Evolutionary conservation across 2,113 vertebrate genomes (phyloP).

Genomic region (Ciconia stormi): DNA sequence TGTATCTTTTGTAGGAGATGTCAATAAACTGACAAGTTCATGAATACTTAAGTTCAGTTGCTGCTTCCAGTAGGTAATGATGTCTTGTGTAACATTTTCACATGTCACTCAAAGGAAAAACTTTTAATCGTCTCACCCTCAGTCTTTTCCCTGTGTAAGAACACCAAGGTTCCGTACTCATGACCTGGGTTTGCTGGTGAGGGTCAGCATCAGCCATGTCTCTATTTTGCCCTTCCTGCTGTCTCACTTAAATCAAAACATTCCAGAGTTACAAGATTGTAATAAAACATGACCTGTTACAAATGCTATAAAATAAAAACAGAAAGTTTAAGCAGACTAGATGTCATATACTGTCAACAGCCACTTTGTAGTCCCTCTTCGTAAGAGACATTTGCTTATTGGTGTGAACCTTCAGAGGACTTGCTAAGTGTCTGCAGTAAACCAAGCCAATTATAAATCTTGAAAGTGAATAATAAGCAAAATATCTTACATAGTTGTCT

Average conservation of each 20-base stretch:
- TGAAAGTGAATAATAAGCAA: not conserved
- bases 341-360: not conserved
- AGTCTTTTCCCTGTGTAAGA: not conserved
- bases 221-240: not conserved
- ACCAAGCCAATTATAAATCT: not conserved
- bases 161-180: accelerated
- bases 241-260: not conserved
- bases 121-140: accelerated
- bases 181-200: not conserved
- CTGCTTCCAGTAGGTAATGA: not conserved
- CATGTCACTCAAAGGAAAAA: not conserved
- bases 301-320: not conserved
- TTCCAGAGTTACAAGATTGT: not conserved
- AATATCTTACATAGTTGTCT: not conserved
- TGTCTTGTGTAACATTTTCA: not conserved
- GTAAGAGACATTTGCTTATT: not conserved
- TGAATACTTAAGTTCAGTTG: not conserved
- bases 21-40: not conserved
- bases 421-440: not conserved
- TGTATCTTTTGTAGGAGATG: not conserved
- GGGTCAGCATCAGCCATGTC: no score
- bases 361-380: no score
- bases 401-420: not conserved
- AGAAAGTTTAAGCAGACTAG: not conserved
- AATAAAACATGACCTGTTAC: not conserved